Evolutionary conservation across 1,140 invertebrate species (phyloP), one percentile per base, ranked within the genome.

Genomic region (Liolophura sinensis): DNA sequence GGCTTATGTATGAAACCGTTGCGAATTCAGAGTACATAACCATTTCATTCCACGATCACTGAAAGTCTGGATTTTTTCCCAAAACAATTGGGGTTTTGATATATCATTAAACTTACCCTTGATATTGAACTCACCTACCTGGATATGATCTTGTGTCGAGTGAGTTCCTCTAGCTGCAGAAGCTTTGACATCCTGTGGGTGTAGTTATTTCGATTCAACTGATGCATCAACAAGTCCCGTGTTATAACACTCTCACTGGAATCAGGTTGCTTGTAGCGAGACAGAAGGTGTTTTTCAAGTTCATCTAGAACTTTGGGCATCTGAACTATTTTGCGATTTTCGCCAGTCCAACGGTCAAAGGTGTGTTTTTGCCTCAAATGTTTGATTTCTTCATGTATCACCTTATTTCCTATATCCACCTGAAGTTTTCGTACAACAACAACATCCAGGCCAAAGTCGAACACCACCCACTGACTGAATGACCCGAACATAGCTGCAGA

Each of bases 181-280:
- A 84, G 55, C 49, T 77, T 75, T 57, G 82, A 79, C 81, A 84
- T 82, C 65, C 78, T 82, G 50, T 76, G 74, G 14, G 71, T 67
- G 59, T 84, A 84, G 71, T 82, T 84, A 69, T 82, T 73, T 15
- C 71, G 62, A 58, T 82, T 82, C 1, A 82, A 69, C 62, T 77
- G 73, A 0, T 62, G 65, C 5, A 64, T 51, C 11, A 81, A 64
- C 47, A 67, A 74, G 63, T 80, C 64, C 60, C 73, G 73, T 12
- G 75, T 80, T 27, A 82, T 69, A n/a, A 80, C 73, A 61, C 48
- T 70, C 18, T 76, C 74, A 11, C 72, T 63, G 6, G 75, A 73
- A 0, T 60, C 49, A 7, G 80, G 77, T 47, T 73, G 71, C 61
- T 79, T 80, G 70, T 82, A 80, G 31, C 73, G 70, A 12, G 60